Base-by-base conservation (phyloP, 1,140 invertebrate species). In the Ruditapes philippinarum region DNA sequence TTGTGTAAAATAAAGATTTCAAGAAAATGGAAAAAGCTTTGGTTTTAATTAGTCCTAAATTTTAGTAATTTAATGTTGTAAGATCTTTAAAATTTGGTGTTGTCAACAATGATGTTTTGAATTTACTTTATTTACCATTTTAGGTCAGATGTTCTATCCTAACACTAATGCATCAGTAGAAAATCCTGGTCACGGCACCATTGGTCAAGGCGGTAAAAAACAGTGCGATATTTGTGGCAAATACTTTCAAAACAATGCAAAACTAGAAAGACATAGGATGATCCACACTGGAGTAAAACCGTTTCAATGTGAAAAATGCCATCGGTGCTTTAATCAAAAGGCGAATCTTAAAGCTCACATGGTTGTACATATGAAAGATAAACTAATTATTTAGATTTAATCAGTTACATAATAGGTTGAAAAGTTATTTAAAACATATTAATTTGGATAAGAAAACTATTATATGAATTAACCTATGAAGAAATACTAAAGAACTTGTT, bases 251-350 rank as follows among this genome's bases (percentile, higher is more conserved):
- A 82, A 60, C 45, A 57, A 73, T 31, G 74, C 62, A 17, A 73
- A 90, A 38, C 65, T 93, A 17, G 81, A 84, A 51, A 40, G 81
- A 25, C 92, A 93, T 62, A 45, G 60, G 28, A 36, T 82, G 83
- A 93, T 91, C 31, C 95, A 95, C 85, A 99, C 93, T 95, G 98
- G 98, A 11, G 98, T 99, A 95, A 99, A 99, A 95, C 98, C 98
- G 2, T 98, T 74, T 73, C 57, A 79, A 40, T 91, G 90, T 65
- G 28, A 60, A n/a, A 65, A 79, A 22, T 91, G 90, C 81, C 45
- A 76, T 0, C 49, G 60, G 25, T 12, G 31, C 7, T 91, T 91
- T 42, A 85, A 68, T 28, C 54, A 76, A 38, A 86, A 89, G 45
- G 51, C 73, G 19, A 87, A 84, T 51, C 78, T 84, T 22, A 80